A percentile compares a stretch with the other conserved stretches of the same genome.
Conservation (phyloP, 2,888 invertebrate species). For the Drosophila peninsularis region DNA sequence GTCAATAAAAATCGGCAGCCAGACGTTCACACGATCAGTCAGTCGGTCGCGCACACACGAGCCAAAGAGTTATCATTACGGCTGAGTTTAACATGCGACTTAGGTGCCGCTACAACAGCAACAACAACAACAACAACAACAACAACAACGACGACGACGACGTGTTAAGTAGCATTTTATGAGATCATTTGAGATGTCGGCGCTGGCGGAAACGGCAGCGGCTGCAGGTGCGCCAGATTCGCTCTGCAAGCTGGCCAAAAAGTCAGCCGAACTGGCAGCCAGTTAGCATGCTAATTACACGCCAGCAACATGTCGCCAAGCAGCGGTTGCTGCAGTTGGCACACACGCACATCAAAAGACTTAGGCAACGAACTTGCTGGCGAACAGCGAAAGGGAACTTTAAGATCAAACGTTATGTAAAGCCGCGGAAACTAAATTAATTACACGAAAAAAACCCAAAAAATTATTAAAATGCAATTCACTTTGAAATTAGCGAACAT, state of each 20-base stretch:
- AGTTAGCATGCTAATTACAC: slow-evolving; percentile 73
- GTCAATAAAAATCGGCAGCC: slow-evolving; percentile 63
- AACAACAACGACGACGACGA: slow-evolving; percentile 15
- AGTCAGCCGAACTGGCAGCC: slow-evolving; percentile 18
- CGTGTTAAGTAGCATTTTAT: slow-evolving; percentile 75
- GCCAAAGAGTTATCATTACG: slow-evolving; percentile 68
- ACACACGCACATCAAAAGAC: slow-evolving; percentile 43
- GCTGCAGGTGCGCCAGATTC: slow-evolving; percentile 58
- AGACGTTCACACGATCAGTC: slow-evolving; percentile 43
- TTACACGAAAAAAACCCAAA: background rate
- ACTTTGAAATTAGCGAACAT: slow-evolving; percentile 5
- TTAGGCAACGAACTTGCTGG: slow-evolving; percentile 34
- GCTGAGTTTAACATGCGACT: slow-evolving; percentile 32
- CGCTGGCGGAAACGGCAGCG: slow-evolving; percentile 38
- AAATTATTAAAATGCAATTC: slow-evolving; percentile 31
- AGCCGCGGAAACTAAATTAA: background rate
- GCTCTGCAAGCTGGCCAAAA: slow-evolving; percentile 28
- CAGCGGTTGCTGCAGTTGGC: slow-evolving; percentile 13
- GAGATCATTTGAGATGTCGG: slow-evolving; percentile 64
- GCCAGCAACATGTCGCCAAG: slow-evolving; percentile 63
- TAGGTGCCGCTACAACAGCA: slow-evolving; percentile 23
- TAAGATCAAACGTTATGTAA: slow-evolving; percentile 16
- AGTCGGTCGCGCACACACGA: slow-evolving; percentile 44
- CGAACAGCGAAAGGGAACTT: slow-evolving; percentile 10
- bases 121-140: background rate